These are phyloP conservation scores for Cryptomyrus ogoouensis DNA, from an alignment of 2,113 vertebrate genomes.

Conservation along the genomic window DNA sequence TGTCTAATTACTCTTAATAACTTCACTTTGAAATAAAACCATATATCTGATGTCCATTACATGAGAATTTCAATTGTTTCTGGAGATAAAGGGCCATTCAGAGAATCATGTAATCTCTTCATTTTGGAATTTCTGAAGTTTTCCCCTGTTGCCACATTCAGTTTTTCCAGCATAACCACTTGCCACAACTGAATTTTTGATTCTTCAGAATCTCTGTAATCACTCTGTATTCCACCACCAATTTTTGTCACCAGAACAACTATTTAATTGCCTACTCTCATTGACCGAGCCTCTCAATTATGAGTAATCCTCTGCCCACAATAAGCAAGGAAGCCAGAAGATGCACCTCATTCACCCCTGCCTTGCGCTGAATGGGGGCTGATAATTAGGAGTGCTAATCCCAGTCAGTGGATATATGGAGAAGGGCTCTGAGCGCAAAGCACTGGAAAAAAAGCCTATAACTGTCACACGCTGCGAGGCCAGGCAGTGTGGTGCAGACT, in stretches of 20 bases:
- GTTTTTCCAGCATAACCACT: slow-evolving; percentile 39
- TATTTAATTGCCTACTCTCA: slow-evolving; percentile 27
- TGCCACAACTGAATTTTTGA: slow-evolving; percentile 34
- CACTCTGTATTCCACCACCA: slow-evolving; percentile 22
- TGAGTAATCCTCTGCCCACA: slow-evolving; percentile 18
- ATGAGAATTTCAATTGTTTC: slow-evolving; percentile 32
- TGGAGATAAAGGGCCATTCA: slow-evolving; percentile 34
- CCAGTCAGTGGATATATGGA: slow-evolving; percentile 20
- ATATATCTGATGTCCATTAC: slow-evolving; percentile 38
- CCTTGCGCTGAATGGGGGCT: slow-evolving; percentile 23
- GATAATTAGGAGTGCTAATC: slow-evolving; percentile 31
- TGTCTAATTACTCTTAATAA: slow-evolving; percentile 29
- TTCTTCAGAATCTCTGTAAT: slow-evolving; percentile 20
- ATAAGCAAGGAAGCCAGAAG: slow-evolving; percentile 25
- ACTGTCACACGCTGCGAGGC: background rate
- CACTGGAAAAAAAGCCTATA: slow-evolving; percentile 1
- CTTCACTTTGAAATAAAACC: slow-evolving; percentile 33
- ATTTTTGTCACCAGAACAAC: slow-evolving; percentile 23
- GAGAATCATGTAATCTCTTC: slow-evolving; percentile 32
- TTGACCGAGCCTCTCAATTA: slow-evolving; percentile 17
- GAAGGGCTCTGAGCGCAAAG: background rate
- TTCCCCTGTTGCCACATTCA: background rate
- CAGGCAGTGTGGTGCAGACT: background rate
- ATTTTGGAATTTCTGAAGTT: slow-evolving; percentile 14
- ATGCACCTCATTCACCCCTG: slow-evolving; percentile 27